Percentiles rank a stretch among this genome's conserved stretches.
phyloP scores from a whole-genome alignment of 2,113 vertebrate species.

The Polypterus bichir region DNA sequence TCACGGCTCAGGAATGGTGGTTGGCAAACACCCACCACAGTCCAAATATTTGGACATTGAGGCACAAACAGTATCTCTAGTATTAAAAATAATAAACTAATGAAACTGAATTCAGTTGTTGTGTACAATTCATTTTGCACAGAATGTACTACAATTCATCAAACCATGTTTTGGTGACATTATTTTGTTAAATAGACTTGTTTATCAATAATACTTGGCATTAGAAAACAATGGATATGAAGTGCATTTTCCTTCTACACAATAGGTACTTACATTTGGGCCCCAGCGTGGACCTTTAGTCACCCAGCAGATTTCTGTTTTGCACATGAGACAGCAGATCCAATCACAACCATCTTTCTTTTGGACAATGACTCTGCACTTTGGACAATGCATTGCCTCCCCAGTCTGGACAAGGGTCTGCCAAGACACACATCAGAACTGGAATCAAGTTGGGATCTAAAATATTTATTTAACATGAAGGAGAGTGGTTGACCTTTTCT shows the following conservation, averaged over 20 bases:
- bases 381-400: constrained; percentile 59
- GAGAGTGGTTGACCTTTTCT: too few relatives aligned
- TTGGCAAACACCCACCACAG: too few relatives aligned
- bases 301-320: constrained; percentile 59
- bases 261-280: constrained; percentile 33
- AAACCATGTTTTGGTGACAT: too few relatives aligned
- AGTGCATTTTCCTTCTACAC: background rate
- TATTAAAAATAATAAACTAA: too few relatives aligned
- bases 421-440: background rate
- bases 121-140: too few relatives aligned
- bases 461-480: too few relatives aligned
- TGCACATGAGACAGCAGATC: constrained; percentile 62
- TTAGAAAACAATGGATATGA: background rate
- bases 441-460: too few relatives aligned
- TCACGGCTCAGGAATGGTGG: too few relatives aligned
- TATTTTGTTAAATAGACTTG: background rate
- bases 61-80: too few relatives aligned
- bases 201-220: background rate
- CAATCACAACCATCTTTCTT: constrained; percentile 67
- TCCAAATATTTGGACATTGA: too few relatives aligned
- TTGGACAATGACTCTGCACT: constrained; percentile 54
- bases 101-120: too few relatives aligned
- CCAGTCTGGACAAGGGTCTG: constrained; percentile 44
- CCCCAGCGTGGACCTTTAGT: constrained; percentile 64
- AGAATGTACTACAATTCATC: too few relatives aligned